Conservation (phyloP, 2,797 vertebrate species). For the Nyctibius grandis region DNA sequence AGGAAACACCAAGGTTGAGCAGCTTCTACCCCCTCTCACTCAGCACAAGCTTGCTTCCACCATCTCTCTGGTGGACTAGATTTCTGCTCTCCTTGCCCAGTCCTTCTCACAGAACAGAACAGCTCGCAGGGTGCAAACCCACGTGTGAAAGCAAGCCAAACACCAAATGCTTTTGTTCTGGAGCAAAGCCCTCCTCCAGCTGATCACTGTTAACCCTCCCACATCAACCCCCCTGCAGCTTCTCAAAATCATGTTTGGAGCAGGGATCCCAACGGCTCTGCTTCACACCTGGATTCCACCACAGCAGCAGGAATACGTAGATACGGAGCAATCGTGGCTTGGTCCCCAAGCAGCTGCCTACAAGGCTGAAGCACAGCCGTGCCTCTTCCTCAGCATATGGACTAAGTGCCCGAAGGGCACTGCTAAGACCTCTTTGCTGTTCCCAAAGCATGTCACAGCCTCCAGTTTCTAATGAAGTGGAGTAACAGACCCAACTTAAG, state of each 20-base stretch:
- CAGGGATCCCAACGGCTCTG: not conserved
- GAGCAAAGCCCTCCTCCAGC: not conserved
- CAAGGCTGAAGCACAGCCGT: not conserved
- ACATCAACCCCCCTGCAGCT: not conserved
- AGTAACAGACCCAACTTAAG: not conserved
- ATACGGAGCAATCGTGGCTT: accelerated
- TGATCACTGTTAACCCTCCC: not conserved
- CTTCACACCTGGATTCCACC: not conserved
- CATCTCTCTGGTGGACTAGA: not conserved
- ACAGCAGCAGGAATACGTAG: not conserved
- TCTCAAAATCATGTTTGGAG: not conserved
- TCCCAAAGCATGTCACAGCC: not conserved
- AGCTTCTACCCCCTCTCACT: not conserved
- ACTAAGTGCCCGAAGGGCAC: not conserved
- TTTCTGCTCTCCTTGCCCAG: not conserved
- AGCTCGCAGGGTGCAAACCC: not conserved
- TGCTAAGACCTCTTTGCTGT: not conserved
- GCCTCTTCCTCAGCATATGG: not conserved
- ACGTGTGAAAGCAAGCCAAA: not conserved
- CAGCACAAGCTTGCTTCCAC: not conserved
- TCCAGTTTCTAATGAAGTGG: not conserved
- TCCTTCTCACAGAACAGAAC: not conserved
- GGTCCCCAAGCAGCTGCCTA: not conserved
- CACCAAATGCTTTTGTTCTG: not conserved
- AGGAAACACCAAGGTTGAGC: not conserved